Percentiles rank a stretch among this genome's conserved stretches.
These are phyloP conservation scores for Clostera curtula DNA, from an alignment of 2,888 invertebrate species.

Conservation along the genomic window DNA sequence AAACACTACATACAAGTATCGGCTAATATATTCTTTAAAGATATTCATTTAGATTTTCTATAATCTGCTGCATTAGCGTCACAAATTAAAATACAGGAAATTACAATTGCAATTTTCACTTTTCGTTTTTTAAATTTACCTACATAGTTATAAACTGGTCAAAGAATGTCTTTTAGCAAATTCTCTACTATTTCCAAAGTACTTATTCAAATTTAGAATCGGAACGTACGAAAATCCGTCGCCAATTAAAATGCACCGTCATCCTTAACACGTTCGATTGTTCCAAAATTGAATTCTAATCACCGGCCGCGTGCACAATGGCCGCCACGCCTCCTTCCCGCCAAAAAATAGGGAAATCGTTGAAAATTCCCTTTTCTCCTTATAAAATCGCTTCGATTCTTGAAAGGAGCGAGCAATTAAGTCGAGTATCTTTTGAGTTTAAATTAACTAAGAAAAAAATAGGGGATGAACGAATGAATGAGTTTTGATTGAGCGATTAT, in stretches of 20 bases:
- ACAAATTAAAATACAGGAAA: too few species aligned
- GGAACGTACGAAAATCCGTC: slow-evolving; percentile 39
- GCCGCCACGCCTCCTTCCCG: slow-evolving; percentile 35
- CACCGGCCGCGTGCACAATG: slow-evolving; percentile 69
- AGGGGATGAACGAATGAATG: slow-evolving; percentile 17
- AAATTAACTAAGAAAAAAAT: slow-evolving; percentile 70
- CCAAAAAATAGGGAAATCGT: slow-evolving; percentile 70
- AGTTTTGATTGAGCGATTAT: neutral
- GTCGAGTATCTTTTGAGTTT: slow-evolving; percentile 74
- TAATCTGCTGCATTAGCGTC: too few species aligned
- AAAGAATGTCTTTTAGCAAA: too few species aligned
- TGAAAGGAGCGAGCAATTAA: slow-evolving; percentile 68
- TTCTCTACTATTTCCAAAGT: too few species aligned
- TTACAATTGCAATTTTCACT: too few species aligned
- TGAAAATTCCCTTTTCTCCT: slow-evolving; percentile 53
- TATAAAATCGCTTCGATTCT: slow-evolving; percentile 58
- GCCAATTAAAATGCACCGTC: slow-evolving; percentile 71
- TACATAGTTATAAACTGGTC: too few species aligned
- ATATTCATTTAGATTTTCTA: too few species aligned
- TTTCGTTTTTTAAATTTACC: too few species aligned
- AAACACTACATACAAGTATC: too few species aligned
- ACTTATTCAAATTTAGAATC: too few species aligned
- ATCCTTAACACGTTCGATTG: slow-evolving; percentile 61
- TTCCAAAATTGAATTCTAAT: slow-evolving; percentile 75
- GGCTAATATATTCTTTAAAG: too few species aligned